Evolutionary conservation across 2,888 invertebrate genomes (phyloP).

Genomic region (Lissonota sp.): DNA sequence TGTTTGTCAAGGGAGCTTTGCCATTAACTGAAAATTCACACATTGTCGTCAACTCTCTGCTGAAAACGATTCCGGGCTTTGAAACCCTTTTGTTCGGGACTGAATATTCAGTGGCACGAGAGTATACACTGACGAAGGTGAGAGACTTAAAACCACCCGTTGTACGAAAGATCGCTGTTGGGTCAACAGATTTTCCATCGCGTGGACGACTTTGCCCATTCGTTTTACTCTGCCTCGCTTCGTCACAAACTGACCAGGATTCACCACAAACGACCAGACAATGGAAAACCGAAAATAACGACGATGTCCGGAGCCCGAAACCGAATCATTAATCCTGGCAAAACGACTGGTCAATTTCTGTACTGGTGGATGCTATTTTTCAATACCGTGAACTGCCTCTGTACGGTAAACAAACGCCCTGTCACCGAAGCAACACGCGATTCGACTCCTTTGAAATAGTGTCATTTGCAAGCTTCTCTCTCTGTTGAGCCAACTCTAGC

Average conservation of each 20-base stretch:
- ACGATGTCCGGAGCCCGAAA: slow-evolving; percentile 6
- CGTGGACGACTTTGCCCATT: slow-evolving; percentile 29
- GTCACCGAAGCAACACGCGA: slow-evolving; percentile 34
- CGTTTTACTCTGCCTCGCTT: slow-evolving; percentile 3
- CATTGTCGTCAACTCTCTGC: slow-evolving; percentile 42
- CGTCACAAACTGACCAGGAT: slow-evolving; percentile 2
- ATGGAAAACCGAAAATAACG: slow-evolving; percentile 31
- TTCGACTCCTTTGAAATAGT: slow-evolving; percentile 9
- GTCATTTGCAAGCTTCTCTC: slow-evolving; percentile 1
- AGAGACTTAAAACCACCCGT: background rate
- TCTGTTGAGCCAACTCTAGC: background rate
- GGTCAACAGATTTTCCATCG: slow-evolving; percentile 51
- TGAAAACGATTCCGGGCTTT: slow-evolving; percentile 25
- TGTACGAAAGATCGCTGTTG: slow-evolving; percentile 28
- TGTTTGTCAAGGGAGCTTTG: slow-evolving; percentile 70
- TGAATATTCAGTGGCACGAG: background rate
- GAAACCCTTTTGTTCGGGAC: slow-evolving; percentile 28
- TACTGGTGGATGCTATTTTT: background rate
- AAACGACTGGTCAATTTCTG: slow-evolving; percentile 14
- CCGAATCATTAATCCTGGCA: slow-evolving; percentile 37
- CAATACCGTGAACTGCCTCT: background rate
- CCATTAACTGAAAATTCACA: slow-evolving; percentile 54
- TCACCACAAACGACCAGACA: slow-evolving; percentile 42
- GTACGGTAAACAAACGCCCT: slow-evolving; percentile 21
- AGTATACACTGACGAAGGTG: background rate